These are phyloP conservation scores for Ceriagrion tenellum DNA, from an alignment of 2,888 invertebrate species.

Conservation along the genomic window DNA sequence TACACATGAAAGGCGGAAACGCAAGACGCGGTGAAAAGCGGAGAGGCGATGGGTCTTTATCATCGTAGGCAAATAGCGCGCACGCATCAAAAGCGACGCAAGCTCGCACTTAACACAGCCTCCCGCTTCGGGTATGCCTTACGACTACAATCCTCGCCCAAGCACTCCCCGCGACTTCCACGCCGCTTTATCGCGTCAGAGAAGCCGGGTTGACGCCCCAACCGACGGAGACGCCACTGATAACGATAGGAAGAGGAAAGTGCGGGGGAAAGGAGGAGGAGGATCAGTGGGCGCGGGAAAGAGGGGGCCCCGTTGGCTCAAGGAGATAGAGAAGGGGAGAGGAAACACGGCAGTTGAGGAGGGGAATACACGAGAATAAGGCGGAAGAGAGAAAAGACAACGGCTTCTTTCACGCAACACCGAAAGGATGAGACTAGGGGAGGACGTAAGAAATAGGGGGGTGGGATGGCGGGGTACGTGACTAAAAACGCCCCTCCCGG, in stretches of 20 bases:
- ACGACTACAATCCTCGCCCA: constrained; percentile 8
- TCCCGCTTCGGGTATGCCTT: constrained; percentile 12
- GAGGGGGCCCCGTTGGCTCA: neutral
- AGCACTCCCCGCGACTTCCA: constrained; percentile 11
- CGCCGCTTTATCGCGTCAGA: constrained; percentile 25
- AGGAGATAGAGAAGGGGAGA: neutral
- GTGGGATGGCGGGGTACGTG: neutral
- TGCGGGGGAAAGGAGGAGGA: neutral
- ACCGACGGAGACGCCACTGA: constrained; percentile 50
- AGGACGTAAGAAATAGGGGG: neutral
- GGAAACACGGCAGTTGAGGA: neutral
- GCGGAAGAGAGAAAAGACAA: constrained; percentile 33
- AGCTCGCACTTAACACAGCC: constrained; percentile 16
- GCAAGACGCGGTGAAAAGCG: neutral
- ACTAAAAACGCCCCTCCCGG: constrained; percentile 12
- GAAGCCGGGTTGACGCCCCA: neutral
- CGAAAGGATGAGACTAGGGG: neutral
- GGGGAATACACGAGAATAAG: neutral
- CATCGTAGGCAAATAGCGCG: constrained; percentile 26
- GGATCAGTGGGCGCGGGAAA: neutral
- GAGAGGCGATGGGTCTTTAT: constrained; percentile 10
- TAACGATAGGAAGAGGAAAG: constrained; percentile 7
- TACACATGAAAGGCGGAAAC: neutral
- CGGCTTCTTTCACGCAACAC: constrained; percentile 11
- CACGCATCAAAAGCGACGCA: constrained; percentile 28